These are phyloP conservation scores for Heterochromis multidens DNA, from an alignment of 2,113 vertebrate species.

Conservation along the genomic window DNA sequence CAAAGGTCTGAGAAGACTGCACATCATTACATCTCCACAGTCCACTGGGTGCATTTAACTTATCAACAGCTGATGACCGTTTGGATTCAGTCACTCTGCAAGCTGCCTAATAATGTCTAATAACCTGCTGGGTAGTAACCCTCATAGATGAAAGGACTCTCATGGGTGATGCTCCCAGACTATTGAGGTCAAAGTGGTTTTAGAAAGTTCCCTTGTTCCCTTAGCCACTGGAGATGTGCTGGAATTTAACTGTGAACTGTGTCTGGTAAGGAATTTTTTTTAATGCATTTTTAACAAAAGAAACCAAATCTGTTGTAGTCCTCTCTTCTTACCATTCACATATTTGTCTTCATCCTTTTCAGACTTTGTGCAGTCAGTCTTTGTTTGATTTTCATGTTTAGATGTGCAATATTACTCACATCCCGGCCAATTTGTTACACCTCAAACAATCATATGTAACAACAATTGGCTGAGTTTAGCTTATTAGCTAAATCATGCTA, in stretches of 20 bases:
- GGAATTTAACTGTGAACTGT: background rate
- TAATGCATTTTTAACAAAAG: background rate
- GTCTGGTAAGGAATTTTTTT: background rate
- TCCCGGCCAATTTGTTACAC: too few species aligned
- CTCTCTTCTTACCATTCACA: background rate
- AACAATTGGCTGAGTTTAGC: too few species aligned
- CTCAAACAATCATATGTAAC: too few species aligned
- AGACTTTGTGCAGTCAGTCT: too few species aligned
- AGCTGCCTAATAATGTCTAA: constrained; percentile 28
- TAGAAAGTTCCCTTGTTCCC: background rate
- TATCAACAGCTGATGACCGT: constrained; percentile 45
- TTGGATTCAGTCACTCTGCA: constrained; percentile 19
- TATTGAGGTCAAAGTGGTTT: background rate
- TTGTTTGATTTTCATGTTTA: too few species aligned
- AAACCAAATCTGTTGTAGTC: background rate
- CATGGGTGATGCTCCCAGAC: background rate
- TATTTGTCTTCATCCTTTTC: background rate
- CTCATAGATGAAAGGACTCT: constrained; percentile 25
- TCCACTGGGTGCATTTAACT: background rate
- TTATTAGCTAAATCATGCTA: too few species aligned
- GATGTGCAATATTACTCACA: too few species aligned
- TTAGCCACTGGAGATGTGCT: background rate
- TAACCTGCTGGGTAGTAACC: background rate
- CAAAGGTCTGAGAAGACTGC: constrained; percentile 17
- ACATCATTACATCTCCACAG: background rate